Conservation (phyloP, 2,113 vertebrate genomes). For the Meriones unguiculatus region DNA sequence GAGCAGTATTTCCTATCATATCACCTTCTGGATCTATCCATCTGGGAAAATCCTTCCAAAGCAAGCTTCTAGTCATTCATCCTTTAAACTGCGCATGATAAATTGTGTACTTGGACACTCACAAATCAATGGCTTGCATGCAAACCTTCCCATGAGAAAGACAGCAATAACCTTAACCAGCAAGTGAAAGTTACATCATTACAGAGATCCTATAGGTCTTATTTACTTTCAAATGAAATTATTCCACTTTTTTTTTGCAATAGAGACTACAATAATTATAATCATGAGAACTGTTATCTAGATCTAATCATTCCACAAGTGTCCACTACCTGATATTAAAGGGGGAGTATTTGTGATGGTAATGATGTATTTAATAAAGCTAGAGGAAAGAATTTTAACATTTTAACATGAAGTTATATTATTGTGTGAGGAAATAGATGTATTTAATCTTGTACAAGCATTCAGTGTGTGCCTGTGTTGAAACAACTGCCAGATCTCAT, state of each 20-base stretch:
- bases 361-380: too few species aligned
- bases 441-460: too few species aligned
- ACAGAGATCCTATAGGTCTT: neutral
- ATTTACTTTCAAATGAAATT: slow-evolving; percentile 11
- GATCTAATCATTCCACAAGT: too few species aligned
- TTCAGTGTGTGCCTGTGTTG: too few species aligned
- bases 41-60: slow-evolving; percentile 28
- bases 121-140: neutral
- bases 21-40: neutral
- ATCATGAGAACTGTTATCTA: too few species aligned
- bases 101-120: neutral
- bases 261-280: neutral
- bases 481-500: too few species aligned
- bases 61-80: neutral
- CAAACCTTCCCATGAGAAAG: neutral
- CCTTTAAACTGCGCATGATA: neutral
- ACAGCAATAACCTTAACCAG: neutral
- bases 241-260: neutral
- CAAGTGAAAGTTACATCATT: neutral
- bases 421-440: too few species aligned
- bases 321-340: too few species aligned
- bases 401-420: too few species aligned
- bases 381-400: too few species aligned
- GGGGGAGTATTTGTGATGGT: too few species aligned
- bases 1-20: neutral